A percentile compares a stretch with the other conserved stretches of the same genome.
phyloP scores from a whole-genome alignment of 2,113 vertebrate species.

The Anarrhichthys ocellatus region DNA sequence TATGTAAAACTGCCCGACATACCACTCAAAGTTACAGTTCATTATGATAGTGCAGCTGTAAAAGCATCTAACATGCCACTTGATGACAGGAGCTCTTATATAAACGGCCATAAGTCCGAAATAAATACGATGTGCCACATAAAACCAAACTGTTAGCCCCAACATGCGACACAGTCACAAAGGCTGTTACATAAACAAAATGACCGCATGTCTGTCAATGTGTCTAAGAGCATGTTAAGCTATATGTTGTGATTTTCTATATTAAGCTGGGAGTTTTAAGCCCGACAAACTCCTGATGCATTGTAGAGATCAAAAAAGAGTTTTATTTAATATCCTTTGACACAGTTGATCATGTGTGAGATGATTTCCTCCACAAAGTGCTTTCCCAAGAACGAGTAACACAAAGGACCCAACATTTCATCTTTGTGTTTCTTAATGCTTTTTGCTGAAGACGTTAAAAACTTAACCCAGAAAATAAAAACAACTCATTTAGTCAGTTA shows the following conservation, averaged over 20 bases:
- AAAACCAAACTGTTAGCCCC: background rate
- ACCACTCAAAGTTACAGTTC: background rate
- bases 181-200: slow-evolving; percentile 5
- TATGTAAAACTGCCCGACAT: background rate
- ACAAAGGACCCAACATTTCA: background rate
- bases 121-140: slow-evolving; percentile 1
- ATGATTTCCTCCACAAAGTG: background rate
- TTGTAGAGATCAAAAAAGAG: background rate
- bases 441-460: background rate
- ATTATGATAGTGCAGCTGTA: background rate
- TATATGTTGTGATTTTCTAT: background rate
- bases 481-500: background rate
- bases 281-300: background rate
- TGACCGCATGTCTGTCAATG: background rate
- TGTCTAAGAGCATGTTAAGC: background rate
- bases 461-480: too few species aligned
- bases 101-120: background rate
- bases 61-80: background rate
- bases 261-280: background rate
- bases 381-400: background rate
- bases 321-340: background rate
- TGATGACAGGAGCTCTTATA: background rate
- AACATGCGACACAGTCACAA: background rate
- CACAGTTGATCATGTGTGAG: background rate
- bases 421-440: background rate